Conservation (phyloP, 2,113 vertebrate species). For the Zosterops japonicus region DNA sequence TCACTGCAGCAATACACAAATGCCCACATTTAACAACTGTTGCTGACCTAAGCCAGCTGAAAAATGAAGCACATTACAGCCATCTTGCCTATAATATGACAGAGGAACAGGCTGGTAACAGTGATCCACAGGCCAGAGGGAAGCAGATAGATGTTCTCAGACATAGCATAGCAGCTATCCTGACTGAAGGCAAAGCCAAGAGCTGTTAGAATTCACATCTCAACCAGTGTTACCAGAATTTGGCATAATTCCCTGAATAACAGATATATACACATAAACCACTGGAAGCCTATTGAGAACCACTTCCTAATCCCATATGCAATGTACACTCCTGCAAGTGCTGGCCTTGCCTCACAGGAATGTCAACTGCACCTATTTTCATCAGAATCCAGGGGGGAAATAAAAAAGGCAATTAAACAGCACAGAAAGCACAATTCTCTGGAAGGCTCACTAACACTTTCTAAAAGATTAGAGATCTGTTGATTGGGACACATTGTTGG, state of each 20-base stretch:
- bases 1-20: not conserved
- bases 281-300: not conserved
- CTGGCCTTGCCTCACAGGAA: not conserved
- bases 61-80: not conserved
- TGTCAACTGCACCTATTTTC: not conserved
- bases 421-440: not conserved
- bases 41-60: not conserved
- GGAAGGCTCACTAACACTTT: not conserved
- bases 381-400: not conserved
- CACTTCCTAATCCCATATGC: not conserved
- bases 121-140: not conserved
- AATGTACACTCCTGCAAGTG: not conserved
- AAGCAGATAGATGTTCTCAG: not conserved
- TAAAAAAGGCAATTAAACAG: too few relatives aligned
- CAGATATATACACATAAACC: not conserved
- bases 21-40: not conserved
- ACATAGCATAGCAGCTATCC: not conserved
- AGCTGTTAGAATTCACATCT: not conserved
- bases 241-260: not conserved
- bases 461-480: not conserved
- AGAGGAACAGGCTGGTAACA: not conserved
- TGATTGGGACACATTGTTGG: not conserved
- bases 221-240: not conserved
- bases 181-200: not conserved
- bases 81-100: not conserved